Evolutionary conservation across 2,888 invertebrate genomes (phyloP), one percentile per base, ranked within the genome.

Genomic region (Synergus laeviventris): DNA sequence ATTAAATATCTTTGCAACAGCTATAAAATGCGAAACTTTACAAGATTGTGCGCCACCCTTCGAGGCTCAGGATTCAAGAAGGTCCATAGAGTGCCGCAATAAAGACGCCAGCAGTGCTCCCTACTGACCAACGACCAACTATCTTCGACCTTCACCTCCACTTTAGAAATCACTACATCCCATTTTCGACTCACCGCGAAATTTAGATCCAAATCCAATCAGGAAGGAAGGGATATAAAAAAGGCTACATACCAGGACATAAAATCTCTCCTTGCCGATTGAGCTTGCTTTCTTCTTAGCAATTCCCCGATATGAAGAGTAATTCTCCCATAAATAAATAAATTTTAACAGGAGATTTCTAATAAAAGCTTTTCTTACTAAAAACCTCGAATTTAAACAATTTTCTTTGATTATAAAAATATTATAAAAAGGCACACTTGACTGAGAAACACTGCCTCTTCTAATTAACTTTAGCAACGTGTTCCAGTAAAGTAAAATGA

Each of bases 1-100:
- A 87, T 88, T 87, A 88, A 88, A 88, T 86, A 87, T 88, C 86
- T 86, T 84, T 78, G 81, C 84, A 85, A 84, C 83, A 85, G 83
- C 86, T 84, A 87, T 87, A 88, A 88, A 88, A 86, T 81, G 84
- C 74, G 84, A 82, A 86, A 86, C 84, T 86, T 86, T 84, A 84
- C 82, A 84, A 84, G 80, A 86, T 83, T 76, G 82, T 59, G 74
- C 54, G 60, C 73, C 70, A 36, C 62, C 78, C 62, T 59, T 59
- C 18, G 77, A 61, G 74, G 64, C 77, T 76, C 77, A 75, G 79
- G 75, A 79, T 54, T 77, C 75, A 61, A 74, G 81, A 75, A 79
- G 74, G 79, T 74, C 75, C 61, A 79, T 79, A 54, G 74, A 49
- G 76, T 60, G 39, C 7, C 70, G 85, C 84, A 84, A 84, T 87